These are phyloP conservation scores for Noctuana brunneofusca DNA, from an alignment of 2,888 invertebrate species.

Conservation along the genomic window DNA sequence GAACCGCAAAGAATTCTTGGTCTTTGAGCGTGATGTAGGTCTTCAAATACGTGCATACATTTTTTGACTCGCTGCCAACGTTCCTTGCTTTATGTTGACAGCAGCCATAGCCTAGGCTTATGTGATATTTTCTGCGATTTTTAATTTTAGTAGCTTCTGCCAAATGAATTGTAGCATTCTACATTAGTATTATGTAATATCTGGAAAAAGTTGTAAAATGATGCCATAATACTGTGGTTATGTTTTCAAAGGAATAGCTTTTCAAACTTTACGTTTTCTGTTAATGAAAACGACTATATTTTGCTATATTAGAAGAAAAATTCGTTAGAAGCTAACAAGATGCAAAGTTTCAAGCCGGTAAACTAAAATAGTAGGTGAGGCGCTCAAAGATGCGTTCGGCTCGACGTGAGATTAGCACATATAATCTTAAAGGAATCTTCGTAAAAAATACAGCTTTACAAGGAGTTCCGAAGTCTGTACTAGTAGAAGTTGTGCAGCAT, in stretches of 20 bases:
- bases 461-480: not conserved
- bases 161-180: slow-evolving; percentile 20
- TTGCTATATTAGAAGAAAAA: not conserved
- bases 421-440: slow-evolving; percentile 22
- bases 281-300: not conserved
- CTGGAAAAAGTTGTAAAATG: not conserved
- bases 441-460: slow-evolving; percentile 16
- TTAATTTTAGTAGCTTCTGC: slow-evolving; percentile 30
- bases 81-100: slow-evolving; percentile 19
- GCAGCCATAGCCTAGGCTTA: slow-evolving; percentile 4
- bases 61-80: slow-evolving; percentile 33
- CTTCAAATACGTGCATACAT: slow-evolving; percentile 34
- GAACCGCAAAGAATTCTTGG: slow-evolving; percentile 33
- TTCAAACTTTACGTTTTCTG: not conserved
- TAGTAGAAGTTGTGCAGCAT: slow-evolving; percentile 16
- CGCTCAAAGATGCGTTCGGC: slow-evolving; percentile 11
- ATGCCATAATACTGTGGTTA: not conserved
- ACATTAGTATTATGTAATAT: not conserved
- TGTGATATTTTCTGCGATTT: slow-evolving; percentile 23
- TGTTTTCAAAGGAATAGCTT: not conserved
- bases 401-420: slow-evolving; percentile 21
- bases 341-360: slow-evolving; percentile 3
- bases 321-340: not conserved
- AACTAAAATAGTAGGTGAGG: slow-evolving; percentile 9
- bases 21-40: slow-evolving; percentile 33